Evolutionary conservation across 2,888 invertebrate genomes (phyloP), one percentile per base, ranked within the genome.

Genomic region (Nymphalis c-album): DNA sequence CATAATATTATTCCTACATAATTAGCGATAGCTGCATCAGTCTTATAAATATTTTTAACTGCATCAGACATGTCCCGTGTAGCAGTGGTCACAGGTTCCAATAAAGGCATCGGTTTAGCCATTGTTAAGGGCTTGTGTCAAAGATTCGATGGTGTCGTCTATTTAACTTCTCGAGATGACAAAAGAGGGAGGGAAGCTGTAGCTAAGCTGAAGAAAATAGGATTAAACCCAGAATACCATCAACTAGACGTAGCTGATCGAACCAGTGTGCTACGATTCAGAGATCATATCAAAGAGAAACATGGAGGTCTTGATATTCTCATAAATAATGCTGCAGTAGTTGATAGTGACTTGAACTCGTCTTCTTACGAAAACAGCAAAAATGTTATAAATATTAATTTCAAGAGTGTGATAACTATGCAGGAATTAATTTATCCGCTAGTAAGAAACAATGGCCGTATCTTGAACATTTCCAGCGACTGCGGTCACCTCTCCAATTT

Each of bases 391-490:
- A 87, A 88, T 60, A 93, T 94, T 0, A 97, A 97, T 81, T 96
- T 95, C 79, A 94, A 93, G 78, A 92, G 93, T 17, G 88, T 94
- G 22, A 76, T 95, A 60, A 88, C 90, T 71, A 89, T 95, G 5
- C 95, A 95, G 76, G 88, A 94, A 59, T 82, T 91, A 0, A 81
- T 97, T 13, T 96, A 95, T 82, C 96, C 96, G 0, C 75, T 96
- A 10, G 83, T 97, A 7, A 88, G 93, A 60, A 84, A 94, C 22
- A 93, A 95, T 77, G 96, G 95, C 0, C 92, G 95, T 51, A 95
- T 97, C n/a, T 93, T 96, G 0, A 95, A 96, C 79, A 84, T 97
- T 0, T 95, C 96, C 1, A 96, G 96, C 78, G 93, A 93, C 63
- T 91, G 91, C 58, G 96, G 96, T 0, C 94, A 94, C 75, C 85